Evolutionary conservation across 2,888 invertebrate species (phyloP).

Genomic region (Pseudococcus viburni): DNA sequence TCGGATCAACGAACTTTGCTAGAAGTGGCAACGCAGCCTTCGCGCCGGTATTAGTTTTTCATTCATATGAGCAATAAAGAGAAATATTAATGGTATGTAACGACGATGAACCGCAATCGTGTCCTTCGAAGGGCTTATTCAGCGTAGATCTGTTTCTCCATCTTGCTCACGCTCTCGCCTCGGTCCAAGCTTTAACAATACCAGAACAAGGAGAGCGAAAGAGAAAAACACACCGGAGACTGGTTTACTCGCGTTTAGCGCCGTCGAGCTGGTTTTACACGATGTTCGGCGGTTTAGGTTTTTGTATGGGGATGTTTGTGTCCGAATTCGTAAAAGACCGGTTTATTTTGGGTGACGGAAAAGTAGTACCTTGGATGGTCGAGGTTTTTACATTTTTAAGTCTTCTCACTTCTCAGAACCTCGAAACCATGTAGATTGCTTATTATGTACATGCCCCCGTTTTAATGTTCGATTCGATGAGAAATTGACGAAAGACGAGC

Average conservation of each 20-base stretch:
- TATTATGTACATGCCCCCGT: neutral
- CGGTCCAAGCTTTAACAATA: neutral
- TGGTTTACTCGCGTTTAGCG: slow-evolving; percentile 51
- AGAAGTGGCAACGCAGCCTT: slow-evolving; percentile 34
- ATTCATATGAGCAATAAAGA: slow-evolving; percentile 52
- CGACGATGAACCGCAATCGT: slow-evolving; percentile 56
- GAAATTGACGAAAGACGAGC: neutral
- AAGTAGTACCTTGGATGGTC: neutral
- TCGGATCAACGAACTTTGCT: slow-evolving; percentile 38
- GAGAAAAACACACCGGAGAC: slow-evolving; percentile 4
- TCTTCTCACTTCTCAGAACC: neutral
- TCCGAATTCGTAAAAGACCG: slow-evolving; percentile 50
- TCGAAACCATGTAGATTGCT: neutral
- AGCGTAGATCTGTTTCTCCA: neutral
- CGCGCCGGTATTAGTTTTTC: slow-evolving; percentile 40
- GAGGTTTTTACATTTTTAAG: slow-evolving; percentile 45
- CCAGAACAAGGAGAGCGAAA: neutral
- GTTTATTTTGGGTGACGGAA: slow-evolving; percentile 1
- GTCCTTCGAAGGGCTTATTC: slow-evolving; percentile 54
- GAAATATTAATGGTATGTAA: slow-evolving; percentile 57
- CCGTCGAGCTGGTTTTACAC: slow-evolving; percentile 55
- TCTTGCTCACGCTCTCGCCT: neutral
- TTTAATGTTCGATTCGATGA: neutral
- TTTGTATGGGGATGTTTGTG: neutral
- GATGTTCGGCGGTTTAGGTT: slow-evolving; percentile 14